Evolutionary conservation across 2,888 invertebrate species (phyloP).

Genomic region (Drosophila aldrichi): DNA sequence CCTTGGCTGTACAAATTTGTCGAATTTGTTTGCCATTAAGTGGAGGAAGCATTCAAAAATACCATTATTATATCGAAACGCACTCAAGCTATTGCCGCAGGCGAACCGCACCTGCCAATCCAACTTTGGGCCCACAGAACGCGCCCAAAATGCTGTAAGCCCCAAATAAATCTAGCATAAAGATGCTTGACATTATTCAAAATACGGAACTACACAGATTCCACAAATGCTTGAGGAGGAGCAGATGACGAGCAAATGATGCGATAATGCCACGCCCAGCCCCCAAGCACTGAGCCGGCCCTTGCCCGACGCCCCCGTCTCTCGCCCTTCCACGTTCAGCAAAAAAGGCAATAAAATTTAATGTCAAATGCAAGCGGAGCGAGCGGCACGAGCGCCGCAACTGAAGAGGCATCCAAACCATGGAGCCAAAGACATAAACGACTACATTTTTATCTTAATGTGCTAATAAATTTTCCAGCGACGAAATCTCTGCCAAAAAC

Average conservation of each 20-base stretch:
- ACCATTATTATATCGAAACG: conserved; percentile 30
- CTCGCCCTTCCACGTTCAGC: conserved; percentile 37
- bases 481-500: conserved; percentile 80
- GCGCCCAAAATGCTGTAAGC: conserved; percentile 40
- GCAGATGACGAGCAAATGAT: conserved; percentile 37
- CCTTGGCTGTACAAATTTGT: conserved; percentile 35
- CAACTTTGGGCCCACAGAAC: conserved; percentile 30
- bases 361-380: conserved; percentile 62
- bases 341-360: conserved; percentile 77
- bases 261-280: conserved; percentile 45
- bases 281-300: conserved; percentile 8
- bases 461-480: conserved; percentile 83
- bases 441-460: conserved; percentile 84
- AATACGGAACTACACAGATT: conserved; percentile 70
- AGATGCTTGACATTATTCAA: conserved; percentile 75
- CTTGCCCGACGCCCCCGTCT: not conserved
- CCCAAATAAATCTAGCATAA: conserved; percentile 62
- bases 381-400: conserved; percentile 19
- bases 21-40: conserved; percentile 46
- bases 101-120: conserved; percentile 47
- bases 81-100: conserved; percentile 23
- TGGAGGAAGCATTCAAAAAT: conserved; percentile 26
- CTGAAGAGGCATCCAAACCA: conserved; percentile 28
- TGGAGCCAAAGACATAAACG: conserved; percentile 63
- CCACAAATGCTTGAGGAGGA: conserved; percentile 58